phyloP scores from a whole-genome alignment of 2,888 invertebrate species.

The Chesias legatella region DNA sequence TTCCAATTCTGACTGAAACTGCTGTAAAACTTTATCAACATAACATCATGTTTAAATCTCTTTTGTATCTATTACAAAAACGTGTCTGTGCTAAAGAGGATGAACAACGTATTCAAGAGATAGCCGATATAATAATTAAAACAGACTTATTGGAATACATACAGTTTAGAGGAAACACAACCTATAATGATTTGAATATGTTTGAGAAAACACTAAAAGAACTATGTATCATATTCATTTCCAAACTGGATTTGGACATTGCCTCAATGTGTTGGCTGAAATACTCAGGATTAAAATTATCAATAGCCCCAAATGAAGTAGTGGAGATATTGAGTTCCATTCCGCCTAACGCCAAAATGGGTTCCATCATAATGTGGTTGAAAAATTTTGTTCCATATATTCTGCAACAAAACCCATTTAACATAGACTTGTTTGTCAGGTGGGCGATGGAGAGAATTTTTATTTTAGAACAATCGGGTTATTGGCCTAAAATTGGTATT shows the following conservation, averaged over 20 bases:
- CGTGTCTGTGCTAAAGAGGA: constrained; percentile 44
- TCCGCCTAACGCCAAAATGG: constrained; percentile 65
- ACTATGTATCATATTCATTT: constrained; percentile 58
- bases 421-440: constrained; percentile 68
- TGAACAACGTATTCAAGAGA: constrained; percentile 29
- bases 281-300: constrained; percentile 54
- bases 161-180: constrained; percentile 54
- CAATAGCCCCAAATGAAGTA: constrained; percentile 47
- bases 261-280: constrained; percentile 73
- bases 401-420: constrained; percentile 66
- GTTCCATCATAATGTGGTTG: constrained; percentile 67
- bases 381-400: constrained; percentile 66
- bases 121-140: constrained; percentile 61
- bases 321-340: constrained; percentile 59
- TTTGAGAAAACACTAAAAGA: constrained; percentile 55
- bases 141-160: constrained; percentile 68
- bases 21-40: constrained; percentile 50
- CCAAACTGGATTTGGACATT: constrained; percentile 66
- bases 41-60: constrained; percentile 50
- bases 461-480: constrained; percentile 63
- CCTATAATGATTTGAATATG: constrained; percentile 52
- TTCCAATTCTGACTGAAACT: constrained; percentile 45
- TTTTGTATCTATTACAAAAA: constrained; percentile 59
- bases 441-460: constrained; percentile 73
- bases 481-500: constrained; percentile 76